These are phyloP conservation scores for Trachelus stipa DNA, from an alignment of 2,888 invertebrate genomes.

Conservation along the genomic window DNA sequence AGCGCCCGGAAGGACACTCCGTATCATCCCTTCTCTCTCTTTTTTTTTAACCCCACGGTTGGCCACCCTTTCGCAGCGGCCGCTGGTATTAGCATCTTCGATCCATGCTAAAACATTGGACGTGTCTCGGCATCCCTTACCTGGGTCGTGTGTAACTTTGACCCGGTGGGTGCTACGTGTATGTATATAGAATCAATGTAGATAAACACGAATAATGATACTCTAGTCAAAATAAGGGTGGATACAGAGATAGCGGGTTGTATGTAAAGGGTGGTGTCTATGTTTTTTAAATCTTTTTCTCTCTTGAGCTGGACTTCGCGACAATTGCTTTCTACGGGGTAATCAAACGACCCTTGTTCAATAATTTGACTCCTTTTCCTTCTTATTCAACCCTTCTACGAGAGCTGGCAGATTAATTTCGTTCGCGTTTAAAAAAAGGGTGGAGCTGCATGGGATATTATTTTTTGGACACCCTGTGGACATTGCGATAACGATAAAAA, in stretches of 20 bases:
- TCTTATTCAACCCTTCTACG: too few relatives aligned
- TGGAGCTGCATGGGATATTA: too few relatives aligned
- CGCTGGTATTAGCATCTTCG: conserved; percentile 9
- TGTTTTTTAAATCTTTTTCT: too few relatives aligned
- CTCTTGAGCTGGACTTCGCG: too few relatives aligned
- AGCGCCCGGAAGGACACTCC: conserved; percentile 18
- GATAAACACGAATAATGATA: not conserved
- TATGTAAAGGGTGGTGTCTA: too few relatives aligned
- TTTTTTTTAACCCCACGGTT: not conserved
- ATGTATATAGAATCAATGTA: too few relatives aligned
- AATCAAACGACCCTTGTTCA: not conserved
- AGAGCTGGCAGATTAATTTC: too few relatives aligned
- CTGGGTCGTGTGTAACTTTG: not conserved
- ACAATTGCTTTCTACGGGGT: not conserved
- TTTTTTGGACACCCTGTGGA: too few relatives aligned
- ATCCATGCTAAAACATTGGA: conserved; percentile 9
- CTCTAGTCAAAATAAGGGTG: not conserved
- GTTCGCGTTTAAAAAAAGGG: not conserved
- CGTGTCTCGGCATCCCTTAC: not conserved
- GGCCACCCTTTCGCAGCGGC: not conserved
- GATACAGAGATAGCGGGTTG: not conserved
- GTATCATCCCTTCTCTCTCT: not conserved
- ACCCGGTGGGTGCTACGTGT: not conserved
- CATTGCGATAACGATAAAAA: too few relatives aligned
- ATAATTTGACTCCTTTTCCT: not conserved